phyloP scores from a whole-genome alignment of 2,888 invertebrate species.

The Geophilus truncorum region DNA sequence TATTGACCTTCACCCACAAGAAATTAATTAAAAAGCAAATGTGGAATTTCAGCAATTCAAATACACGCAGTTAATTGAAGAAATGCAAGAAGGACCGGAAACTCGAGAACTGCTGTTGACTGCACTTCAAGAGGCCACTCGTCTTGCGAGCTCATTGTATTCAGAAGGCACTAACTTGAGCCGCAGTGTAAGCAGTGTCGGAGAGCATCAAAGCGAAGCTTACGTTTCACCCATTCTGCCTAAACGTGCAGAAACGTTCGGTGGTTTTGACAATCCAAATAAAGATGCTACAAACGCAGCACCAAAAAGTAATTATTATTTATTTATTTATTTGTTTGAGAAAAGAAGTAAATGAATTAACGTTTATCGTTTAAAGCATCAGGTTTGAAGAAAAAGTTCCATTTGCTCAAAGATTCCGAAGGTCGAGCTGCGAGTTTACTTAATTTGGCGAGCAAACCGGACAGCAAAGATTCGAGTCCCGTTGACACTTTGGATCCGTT shows the following conservation, averaged over 20 bases:
- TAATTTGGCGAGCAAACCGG: slow-evolving; percentile 8
- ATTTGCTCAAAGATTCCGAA: slow-evolving; percentile 30
- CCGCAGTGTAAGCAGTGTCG: slow-evolving; percentile 87
- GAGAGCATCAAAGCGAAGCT: slow-evolving; percentile 80
- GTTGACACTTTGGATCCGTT: neutral
- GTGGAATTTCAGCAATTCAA: slow-evolving; percentile 48
- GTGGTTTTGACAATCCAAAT: slow-evolving; percentile 70
- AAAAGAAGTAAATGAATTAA: neutral
- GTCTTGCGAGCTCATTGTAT: slow-evolving; percentile 46
- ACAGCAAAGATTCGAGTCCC: slow-evolving; percentile 30
- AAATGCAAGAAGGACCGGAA: slow-evolving; percentile 46
- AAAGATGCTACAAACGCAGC: slow-evolving; percentile 39
- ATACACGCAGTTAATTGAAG: slow-evolving; percentile 67
- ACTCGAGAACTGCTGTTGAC: slow-evolving; percentile 70
- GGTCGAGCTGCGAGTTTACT: slow-evolving; percentile 25
- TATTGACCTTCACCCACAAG: too few species aligned
- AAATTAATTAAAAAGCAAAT: neutral
- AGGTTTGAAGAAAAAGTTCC: slow-evolving; percentile 28
- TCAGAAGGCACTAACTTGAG: slow-evolving; percentile 66
- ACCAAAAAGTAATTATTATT: neutral
- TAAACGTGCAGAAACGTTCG: slow-evolving; percentile 91
- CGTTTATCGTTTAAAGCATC: neutral
- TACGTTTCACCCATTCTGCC: slow-evolving; percentile 83
- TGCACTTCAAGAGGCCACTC: slow-evolving; percentile 62
- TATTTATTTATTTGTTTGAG: neutral